Evolutionary conservation across 2,797 vertebrate species (phyloP), one percentile per base, ranked within the genome.

Genomic region (Phrynocephalus forsythii): DNA sequence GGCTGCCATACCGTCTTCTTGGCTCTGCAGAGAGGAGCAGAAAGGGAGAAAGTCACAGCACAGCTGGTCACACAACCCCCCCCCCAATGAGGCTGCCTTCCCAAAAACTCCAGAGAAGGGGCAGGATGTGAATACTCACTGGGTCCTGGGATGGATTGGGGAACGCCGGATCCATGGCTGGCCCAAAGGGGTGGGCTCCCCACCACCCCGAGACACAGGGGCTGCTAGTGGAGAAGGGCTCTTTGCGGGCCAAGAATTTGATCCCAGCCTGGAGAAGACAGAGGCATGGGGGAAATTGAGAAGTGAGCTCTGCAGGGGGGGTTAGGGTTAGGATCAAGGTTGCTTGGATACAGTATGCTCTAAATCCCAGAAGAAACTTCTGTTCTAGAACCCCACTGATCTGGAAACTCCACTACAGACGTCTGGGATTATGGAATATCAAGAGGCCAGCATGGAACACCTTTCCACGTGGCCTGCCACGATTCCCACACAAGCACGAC

Each of bases 1-100:
- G 0, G 95, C 92, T 3, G 94, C 93, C 95, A 95, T 95, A 20
- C 69, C 84, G 86, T 91, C 90, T 63, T 83, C 72, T 15, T 88
- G 84, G 72, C 84, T 87, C 94, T 94, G 84, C 24, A 63, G 63
- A 60, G 0, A 24, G 26, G 28, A 44, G 79, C 22, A 82, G 63
- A 83, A 8, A 85, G 71, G 38, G 77, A 75, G 5, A 79, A 6
- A 15, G 30, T 79, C 87, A 48, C 87, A 69, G 26, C 4, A 0
- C 67, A 77, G 63, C 6, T 84, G 10, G 38, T n/a, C 16, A 83
- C 76, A 38, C 1, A 10, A 83, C 3, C 26, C 56, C 28, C 10
- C 38, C 50, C 8, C 15, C 20, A 9, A 56, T 13, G 52, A 56
- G 9, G 52, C 80, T 28, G n/a, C 24, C 44, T 73, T 83, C 18